Base-by-base conservation (phyloP, 2,888 invertebrate genomes). In the Ptychoptera contaminata region DNA sequence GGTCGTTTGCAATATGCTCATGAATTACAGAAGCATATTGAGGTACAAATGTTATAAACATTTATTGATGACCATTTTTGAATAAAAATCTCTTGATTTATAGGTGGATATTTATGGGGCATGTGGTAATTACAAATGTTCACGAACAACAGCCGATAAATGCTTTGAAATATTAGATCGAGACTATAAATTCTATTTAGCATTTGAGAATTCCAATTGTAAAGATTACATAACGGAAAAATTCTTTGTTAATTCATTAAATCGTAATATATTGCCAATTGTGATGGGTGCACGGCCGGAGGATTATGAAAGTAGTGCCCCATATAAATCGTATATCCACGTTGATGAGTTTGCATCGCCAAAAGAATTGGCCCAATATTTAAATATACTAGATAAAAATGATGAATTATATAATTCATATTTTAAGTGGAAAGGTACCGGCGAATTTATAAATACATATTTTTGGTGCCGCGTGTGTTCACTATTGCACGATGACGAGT, bases 201-300 rank as follows among this genome's bases (percentile, higher is more conserved):
- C 94, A 1, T 96, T 96, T 60, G 96, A 96, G 64, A 96, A 96
- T 65, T 93, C 93, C 30, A 94, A 94, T 59, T 96, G 96, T 65
- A 76, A 79, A 51, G 93, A 94, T 65, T 96, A 96, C 60, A 85
- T 94, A 53, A 93, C 94, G 0, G 96, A 96, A 63, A 96, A 96
- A 63, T 91, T 94, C 67, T 96, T 90, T 66, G 88, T 93, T 44
- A 94, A 94, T 60, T 93, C 92, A 46, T 69, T 94, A 46, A 82
- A 80, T 46, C 79, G 83, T 55, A 83, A 88, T 63, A 81, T 92
- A 38, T 64, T 96, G 51, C 94, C 94, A 1, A 87, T 96, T 51
- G 94, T 92, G 47, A 93, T 96, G 93, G 94, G 96, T 1, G 94
- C 90, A 0, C 78, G 86, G 39, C 87, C 88, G 1, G 81, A 84